Evolutionary conservation across 2,888 invertebrate genomes (phyloP).

Genomic region (Coenonympha glycerion): DNA sequence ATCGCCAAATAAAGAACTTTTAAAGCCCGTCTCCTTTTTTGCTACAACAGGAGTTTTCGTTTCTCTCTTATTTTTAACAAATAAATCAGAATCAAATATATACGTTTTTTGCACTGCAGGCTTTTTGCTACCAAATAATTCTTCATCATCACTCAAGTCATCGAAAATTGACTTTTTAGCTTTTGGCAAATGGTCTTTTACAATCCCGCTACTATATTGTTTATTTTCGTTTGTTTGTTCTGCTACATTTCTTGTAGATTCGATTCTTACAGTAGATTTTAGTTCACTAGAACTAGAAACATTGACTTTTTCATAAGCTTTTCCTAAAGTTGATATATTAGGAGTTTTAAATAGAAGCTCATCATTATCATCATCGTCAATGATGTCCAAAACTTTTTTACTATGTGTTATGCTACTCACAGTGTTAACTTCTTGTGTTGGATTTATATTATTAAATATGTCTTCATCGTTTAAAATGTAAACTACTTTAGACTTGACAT

Average conservation of each 20-base stretch:
- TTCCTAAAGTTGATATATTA: constrained; percentile 15
- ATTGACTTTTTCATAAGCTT: constrained; percentile 15
- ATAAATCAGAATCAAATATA: constrained; percentile 57
- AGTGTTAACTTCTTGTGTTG: constrained; percentile 14
- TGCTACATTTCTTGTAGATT: constrained; percentile 1
- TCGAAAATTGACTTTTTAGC: constrained; percentile 44
- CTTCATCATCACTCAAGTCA: constrained; percentile 53
- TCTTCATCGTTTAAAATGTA: constrained; percentile 65
- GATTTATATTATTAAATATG: constrained; percentile 41
- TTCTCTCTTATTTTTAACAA: constrained; percentile 34
- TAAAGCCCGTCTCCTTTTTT: constrained; percentile 32
- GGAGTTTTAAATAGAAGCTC: constrained; percentile 29
- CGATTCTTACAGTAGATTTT: constrained; percentile 8
- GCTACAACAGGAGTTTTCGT: constrained; percentile 15
- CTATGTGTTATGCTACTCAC: constrained; percentile 7
- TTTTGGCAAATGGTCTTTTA: constrained; percentile 16
- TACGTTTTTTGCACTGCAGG: constrained; percentile 29
- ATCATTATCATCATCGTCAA: constrained; percentile 31
- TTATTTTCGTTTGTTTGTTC: constrained; percentile 10
- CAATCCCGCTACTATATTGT: constrained; percentile 11
- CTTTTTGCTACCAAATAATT: constrained; percentile 45
- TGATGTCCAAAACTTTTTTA: constrained; percentile 19
- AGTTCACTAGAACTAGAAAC: background rate
- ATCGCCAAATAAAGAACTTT: constrained; percentile 54
- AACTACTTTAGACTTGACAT: constrained; percentile 54